phyloP scores from a whole-genome alignment of 2,888 invertebrate species.

The Nomada ferruginata region DNA sequence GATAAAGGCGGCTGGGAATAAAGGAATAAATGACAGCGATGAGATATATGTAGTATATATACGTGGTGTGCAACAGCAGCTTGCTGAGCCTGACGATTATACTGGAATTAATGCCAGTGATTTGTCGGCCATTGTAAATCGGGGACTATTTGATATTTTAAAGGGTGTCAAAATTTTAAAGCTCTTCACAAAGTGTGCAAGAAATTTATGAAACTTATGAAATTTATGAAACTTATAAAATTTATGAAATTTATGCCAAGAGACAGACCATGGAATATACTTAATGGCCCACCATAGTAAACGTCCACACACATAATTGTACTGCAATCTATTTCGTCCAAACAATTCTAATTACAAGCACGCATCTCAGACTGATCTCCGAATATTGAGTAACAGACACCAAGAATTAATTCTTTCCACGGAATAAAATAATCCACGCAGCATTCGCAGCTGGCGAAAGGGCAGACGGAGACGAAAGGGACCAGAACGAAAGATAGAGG shows the following conservation, averaged over 20 bases:
- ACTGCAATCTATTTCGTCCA: too few species aligned
- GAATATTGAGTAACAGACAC: too few species aligned
- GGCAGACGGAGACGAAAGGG: conserved; percentile 5
- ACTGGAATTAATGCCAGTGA: conserved; percentile 26
- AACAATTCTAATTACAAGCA: too few species aligned
- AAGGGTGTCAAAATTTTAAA: too few species aligned
- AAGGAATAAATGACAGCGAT: conserved; percentile 63
- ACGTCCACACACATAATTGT: too few species aligned
- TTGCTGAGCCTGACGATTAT: conserved; percentile 2
- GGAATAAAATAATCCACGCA: conserved; percentile 65
- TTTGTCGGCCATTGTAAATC: conserved; percentile 15
- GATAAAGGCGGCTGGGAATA: conserved; percentile 60
- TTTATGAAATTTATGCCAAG: too few species aligned
- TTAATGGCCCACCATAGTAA: too few species aligned
- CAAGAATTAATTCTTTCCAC: conserved; percentile 35
- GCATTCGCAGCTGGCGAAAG: conserved; percentile 19
- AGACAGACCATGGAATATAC: too few species aligned
- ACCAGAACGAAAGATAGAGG: conserved; percentile 10
- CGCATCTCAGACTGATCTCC: too few species aligned
- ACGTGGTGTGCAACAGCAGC: conserved; percentile 18
- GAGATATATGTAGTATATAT: conserved; percentile 40
- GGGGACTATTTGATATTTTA: conserved; percentile 17
- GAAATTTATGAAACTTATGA: too few species aligned
- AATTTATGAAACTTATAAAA: too few species aligned
- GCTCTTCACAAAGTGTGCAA: too few species aligned